Evolutionary conservation across 92 coral and sea anemone genomes (phyloP).

Genomic region (Pocillopora meandrina): DNA sequence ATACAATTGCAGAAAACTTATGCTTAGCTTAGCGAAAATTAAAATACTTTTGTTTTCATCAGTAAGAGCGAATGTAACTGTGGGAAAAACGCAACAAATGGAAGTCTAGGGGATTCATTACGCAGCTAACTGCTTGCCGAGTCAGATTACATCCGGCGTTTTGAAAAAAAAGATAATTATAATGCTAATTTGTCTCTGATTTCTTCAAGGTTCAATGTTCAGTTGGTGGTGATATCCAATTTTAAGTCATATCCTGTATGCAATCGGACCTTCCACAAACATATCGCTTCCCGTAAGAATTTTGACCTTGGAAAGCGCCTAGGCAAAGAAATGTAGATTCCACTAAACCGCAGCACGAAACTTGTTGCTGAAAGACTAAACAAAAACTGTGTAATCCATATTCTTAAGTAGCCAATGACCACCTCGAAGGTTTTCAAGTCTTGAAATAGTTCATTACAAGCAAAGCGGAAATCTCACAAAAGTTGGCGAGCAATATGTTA

Average conservation of each 20-base stretch:
- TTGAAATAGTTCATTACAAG: neutral
- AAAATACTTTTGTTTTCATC: too few species aligned
- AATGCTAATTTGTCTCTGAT: neutral
- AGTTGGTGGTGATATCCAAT: conserved; percentile 1
- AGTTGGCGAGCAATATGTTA: too few species aligned
- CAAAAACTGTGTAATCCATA: neutral
- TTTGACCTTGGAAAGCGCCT: neutral
- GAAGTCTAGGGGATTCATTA: neutral
- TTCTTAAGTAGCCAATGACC: neutral
- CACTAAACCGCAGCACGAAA: neutral
- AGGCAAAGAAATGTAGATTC: neutral
- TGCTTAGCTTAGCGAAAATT: too few species aligned
- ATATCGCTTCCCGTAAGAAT: neutral
- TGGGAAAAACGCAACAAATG: too few species aligned
- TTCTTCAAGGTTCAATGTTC: neutral
- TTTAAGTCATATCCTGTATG: neutral
- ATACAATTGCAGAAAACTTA: too few species aligned
- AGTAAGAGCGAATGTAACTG: too few species aligned
- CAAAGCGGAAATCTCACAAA: neutral
- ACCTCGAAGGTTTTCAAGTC: neutral
- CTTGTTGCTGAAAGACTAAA: neutral
- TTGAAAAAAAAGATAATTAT: neutral
- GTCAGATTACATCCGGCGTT: conserved; percentile 24
- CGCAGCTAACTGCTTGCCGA: neutral
- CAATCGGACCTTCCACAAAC: neutral